These are phyloP conservation scores for Procambarus clarkii DNA, from an alignment of 1,140 invertebrate genomes.

Conservation along the genomic window DNA sequence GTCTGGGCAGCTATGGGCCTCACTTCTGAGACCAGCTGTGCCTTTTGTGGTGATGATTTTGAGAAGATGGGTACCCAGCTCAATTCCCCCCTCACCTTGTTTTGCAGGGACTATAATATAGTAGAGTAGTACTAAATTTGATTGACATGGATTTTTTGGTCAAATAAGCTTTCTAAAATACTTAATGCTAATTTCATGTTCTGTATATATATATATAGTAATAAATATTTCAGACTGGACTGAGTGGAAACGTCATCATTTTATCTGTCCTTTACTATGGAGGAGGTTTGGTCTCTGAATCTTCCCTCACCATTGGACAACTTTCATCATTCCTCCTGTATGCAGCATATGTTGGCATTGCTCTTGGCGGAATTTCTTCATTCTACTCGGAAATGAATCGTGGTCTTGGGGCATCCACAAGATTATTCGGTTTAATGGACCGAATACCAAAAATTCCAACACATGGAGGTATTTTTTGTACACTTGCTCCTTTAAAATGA, in stretches of 20 bases:
- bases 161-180: no score
- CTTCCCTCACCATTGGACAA: slow-evolving; percentile 90
- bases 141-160: no score
- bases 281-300: slow-evolving; percentile 88
- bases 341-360: slow-evolving; percentile 93
- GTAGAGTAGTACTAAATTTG: no score
- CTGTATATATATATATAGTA: no score
- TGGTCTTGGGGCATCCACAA: slow-evolving; percentile 91
- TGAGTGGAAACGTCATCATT: slow-evolving; percentile 94
- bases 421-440: slow-evolving; percentile 94
- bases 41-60: no score
- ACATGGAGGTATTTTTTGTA: slow-evolving; percentile 78
- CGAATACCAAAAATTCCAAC: slow-evolving; percentile 85
- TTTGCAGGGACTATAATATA: no score
- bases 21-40: no score
- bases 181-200: no score
- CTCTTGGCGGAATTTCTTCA: slow-evolving; percentile 86
- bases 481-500: no score
- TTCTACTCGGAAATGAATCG: slow-evolving; percentile 96
- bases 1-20: no score
- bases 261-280: slow-evolving; percentile 96
- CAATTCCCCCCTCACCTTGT: no score
- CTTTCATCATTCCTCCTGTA: slow-evolving; percentile 94
- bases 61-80: no score
- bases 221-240: slow-evolving; percentile 83